Evolutionary conservation across 2,888 invertebrate genomes (phyloP), one percentile per base, ranked within the genome.

Genomic region (Dorcus parallelipipedus): DNA sequence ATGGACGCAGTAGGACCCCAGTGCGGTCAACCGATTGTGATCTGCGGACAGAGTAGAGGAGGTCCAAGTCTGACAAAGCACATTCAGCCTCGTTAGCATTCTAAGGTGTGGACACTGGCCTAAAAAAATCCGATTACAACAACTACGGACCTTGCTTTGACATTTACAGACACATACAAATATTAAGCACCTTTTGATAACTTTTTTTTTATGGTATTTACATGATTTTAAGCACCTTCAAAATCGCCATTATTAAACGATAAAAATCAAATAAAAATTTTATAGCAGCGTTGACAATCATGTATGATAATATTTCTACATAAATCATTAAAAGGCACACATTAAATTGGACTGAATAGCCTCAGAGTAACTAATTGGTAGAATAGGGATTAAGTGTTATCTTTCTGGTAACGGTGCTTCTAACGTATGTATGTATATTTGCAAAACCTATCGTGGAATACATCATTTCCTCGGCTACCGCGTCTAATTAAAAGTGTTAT

Each of bases 31-130:
- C 54, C 58, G 60, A 64, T 64, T 60, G 51, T 49, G 59, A 63
- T 63, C 61, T 59, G 59, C 58, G 57, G 64, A 62, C 59, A 57
- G 52, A 49, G 45, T 49, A 58, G 58, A 63, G 60, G 63, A 61
- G 60, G 61, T 56, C 59, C 63, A 49, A 42, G 42, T 26, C 63
- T 63, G 70, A 71, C 69, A 65, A 65, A 64, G 69, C 70, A 68
- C 60, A 69, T 69, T 70, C 67, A 64, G 64, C 47, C 68, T 69
- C 65, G 68, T 69, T 71, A 67, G 67, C 67, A 69, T 71, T 67
- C 67, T 67, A 69, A 70, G 71, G 71, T 69, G 71, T 68, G 71
- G 70, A 69, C 67, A 67, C 60, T 63, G 49, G 50, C 54, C 54
- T 38, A 45, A 20, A 56, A 56, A 49, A 45, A 56, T 61, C 65